phyloP scores from a whole-genome alignment of 2,113 vertebrate genomes.

The Girardinichthys multiradiatus region DNA sequence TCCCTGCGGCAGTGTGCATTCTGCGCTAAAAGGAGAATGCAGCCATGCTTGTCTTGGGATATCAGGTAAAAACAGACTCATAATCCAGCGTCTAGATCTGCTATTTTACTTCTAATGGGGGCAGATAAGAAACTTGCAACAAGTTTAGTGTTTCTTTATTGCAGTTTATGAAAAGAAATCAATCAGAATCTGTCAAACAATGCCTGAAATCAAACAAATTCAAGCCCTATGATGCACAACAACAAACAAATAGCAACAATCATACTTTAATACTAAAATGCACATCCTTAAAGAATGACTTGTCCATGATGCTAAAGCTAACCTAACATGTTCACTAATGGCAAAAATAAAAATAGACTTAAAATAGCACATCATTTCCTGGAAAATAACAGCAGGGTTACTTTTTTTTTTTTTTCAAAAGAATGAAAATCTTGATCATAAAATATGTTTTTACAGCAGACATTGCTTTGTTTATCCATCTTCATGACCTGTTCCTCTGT shows the following conservation, averaged over 20 bases:
- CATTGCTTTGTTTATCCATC: constrained; percentile 10
- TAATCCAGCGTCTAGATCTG: neutral
- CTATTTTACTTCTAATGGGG: neutral
- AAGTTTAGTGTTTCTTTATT: constrained; percentile 48
- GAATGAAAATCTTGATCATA: constrained; percentile 44
- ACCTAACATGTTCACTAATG: constrained; percentile 33
- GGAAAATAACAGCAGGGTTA: constrained; percentile 62
- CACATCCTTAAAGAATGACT: constrained; percentile 75
- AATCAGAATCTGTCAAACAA: constrained; percentile 22
- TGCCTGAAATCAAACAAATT: constrained; percentile 63
- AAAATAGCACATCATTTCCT: constrained; percentile 29
- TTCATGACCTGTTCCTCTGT: constrained; percentile 15
- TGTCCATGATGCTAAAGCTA: constrained; percentile 66
- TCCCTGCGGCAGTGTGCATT: neutral
- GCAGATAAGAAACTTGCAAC: constrained; percentile 9
- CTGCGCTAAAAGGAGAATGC: constrained; percentile 3
- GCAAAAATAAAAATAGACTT: constrained; percentile 38
- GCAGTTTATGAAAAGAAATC: constrained; percentile 27
- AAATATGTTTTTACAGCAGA: constrained; percentile 53
- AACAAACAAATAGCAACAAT: constrained; percentile 54
- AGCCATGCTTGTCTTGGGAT: neutral
- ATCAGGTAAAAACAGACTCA: neutral
- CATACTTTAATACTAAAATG: constrained; percentile 62
- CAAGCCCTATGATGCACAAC: constrained; percentile 47
- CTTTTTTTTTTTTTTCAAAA: constrained; percentile 40